phyloP scores from a whole-genome alignment of 1,140 invertebrate species.

The Bursaphelenchus mucronatus region DNA sequence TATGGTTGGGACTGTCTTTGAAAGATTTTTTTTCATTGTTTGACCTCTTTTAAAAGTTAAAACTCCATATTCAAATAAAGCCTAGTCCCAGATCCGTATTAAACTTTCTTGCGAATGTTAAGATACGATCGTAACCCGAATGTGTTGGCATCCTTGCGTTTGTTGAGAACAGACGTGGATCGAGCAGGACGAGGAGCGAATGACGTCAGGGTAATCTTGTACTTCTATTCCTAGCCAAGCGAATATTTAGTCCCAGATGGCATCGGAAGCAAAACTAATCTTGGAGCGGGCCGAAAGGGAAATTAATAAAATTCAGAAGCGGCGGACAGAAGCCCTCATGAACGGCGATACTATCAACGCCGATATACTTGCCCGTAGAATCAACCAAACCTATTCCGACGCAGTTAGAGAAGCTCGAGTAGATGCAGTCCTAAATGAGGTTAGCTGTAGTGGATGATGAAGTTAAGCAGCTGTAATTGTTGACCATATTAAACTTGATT shows the following conservation, averaged over 20 bases:
- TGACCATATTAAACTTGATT: neutral
- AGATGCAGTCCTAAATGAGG: constrained; percentile 14
- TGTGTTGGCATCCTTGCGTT: no score
- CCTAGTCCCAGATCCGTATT: no score
- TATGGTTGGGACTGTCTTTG: no score
- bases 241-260: constrained; percentile 16
- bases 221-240: no score
- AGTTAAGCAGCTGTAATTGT: neutral
- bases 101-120: no score
- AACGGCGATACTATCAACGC: constrained; percentile 17
- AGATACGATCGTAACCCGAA: no score
- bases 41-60: no score
- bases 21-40: no score
- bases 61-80: no score
- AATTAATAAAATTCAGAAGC: constrained; percentile 1
- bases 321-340: constrained; percentile 18
- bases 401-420: constrained; percentile 11
- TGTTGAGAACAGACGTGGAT: no score
- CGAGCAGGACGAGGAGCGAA: no score
- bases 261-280: neutral
- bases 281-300: constrained; percentile 8
- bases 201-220: no score
- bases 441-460: neutral
- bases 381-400: constrained; percentile 7
- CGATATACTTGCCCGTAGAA: neutral